Conservation (phyloP, 1,140 invertebrate genomes). For the Vanessa atalanta region DNA sequence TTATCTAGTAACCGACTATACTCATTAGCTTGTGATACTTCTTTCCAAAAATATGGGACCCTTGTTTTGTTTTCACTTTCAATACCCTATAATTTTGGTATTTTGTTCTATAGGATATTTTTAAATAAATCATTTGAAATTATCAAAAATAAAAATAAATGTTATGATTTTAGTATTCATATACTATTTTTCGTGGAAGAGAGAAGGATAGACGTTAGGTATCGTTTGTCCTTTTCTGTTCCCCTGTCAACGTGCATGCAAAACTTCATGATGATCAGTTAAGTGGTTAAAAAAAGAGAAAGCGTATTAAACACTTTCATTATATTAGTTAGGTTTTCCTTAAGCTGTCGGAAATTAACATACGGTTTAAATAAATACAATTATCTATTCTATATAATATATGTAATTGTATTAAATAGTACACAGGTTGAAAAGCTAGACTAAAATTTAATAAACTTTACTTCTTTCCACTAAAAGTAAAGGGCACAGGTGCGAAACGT, state of each 20-base stretch:
- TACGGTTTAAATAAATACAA: too few species aligned
- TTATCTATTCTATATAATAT: too few species aligned
- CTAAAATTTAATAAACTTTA: not conserved
- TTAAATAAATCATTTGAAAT: not conserved
- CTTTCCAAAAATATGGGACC: not conserved
- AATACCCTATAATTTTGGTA: too few species aligned
- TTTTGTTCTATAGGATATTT: too few species aligned
- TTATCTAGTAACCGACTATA: conserved; percentile 19
- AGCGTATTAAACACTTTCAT: too few species aligned
- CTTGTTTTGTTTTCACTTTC: not conserved
- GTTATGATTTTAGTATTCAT: not conserved
- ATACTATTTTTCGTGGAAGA: not conserved
- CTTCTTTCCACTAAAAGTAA: conserved; percentile 2
- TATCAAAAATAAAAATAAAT: not conserved
- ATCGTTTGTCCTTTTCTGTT: too few species aligned
- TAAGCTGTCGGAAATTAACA: too few species aligned
- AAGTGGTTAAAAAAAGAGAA: too few species aligned
- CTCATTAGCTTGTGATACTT: conserved; percentile 1
- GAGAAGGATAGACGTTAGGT: too few species aligned
- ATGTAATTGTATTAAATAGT: not conserved
- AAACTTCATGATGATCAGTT: too few species aligned
- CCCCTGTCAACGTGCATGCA: too few species aligned
- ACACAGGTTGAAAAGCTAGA: not conserved
- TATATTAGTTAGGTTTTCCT: too few species aligned
- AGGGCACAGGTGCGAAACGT: conserved; percentile 44